phyloP scores from a whole-genome alignment of 2,888 invertebrate species.

The Drosophila diplacantha region DNA sequence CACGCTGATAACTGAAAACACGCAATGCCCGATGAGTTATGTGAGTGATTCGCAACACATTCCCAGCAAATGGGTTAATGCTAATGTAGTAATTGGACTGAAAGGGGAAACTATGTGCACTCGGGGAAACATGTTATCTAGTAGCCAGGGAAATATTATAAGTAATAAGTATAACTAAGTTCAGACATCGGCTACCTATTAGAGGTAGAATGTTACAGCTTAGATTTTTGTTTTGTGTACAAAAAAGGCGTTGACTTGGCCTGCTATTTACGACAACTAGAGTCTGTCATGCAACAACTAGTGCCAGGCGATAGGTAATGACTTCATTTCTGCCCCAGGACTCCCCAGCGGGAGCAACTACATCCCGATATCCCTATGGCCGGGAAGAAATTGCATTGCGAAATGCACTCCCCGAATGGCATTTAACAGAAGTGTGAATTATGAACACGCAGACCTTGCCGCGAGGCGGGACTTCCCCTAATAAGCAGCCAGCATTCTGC shows the following conservation, averaged over 20 bases:
- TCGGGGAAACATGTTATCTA: background rate
- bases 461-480: constrained; percentile 37
- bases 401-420: constrained; percentile 42
- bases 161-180: too few species aligned
- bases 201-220: too few species aligned
- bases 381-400: constrained; percentile 27
- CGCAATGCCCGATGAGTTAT: constrained; percentile 29
- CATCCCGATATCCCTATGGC: background rate
- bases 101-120: background rate
- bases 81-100: constrained; percentile 25
- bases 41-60: constrained; percentile 31
- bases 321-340: constrained; percentile 47
- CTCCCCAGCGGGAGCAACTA: background rate
- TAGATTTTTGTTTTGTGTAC: constrained; percentile 2
- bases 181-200: too few species aligned
- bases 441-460: constrained; percentile 63
- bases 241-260: constrained; percentile 24
- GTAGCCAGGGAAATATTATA: background rate
- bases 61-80: constrained; percentile 18
- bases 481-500: constrained; percentile 48
- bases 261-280: constrained; percentile 34
- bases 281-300: constrained; percentile 47
- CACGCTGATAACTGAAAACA: constrained; percentile 20
- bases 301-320: constrained; percentile 59
- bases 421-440: constrained; percentile 65